phyloP scores from a whole-genome alignment of 92 coral and sea anemone genomes.

The Bergia sp. region DNA sequence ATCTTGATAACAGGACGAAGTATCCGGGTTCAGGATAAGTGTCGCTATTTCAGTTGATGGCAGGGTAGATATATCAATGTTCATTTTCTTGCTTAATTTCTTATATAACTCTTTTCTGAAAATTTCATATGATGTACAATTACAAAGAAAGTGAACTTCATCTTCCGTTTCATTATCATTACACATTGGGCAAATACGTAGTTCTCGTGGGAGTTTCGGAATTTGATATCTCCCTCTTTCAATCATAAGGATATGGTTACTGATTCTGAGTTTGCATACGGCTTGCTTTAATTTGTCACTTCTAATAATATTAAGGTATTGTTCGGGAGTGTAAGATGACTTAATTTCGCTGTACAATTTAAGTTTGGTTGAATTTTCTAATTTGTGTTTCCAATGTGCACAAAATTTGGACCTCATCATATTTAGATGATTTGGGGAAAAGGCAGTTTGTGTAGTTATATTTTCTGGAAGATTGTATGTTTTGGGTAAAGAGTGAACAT shows the following conservation, averaged over 20 bases:
- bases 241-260: too few relatives aligned
- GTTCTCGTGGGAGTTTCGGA: conserved; percentile 24
- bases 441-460: neutral
- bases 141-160: too few relatives aligned
- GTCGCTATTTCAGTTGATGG: neutral
- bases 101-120: neutral
- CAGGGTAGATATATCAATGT: neutral
- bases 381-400: conserved; percentile 3
- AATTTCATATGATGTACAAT: conserved; percentile 4
- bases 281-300: conserved; percentile 15
- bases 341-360: conserved; percentile 7
- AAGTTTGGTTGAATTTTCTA: neutral
- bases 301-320: conserved; percentile 1
- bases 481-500: conserved; percentile 19
- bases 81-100: neutral
- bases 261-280: neutral
- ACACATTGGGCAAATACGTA: too few relatives aligned
- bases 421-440: neutral
- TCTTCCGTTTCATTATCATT: too few relatives aligned
- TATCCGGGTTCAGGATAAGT: too few relatives aligned
- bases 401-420: neutral
- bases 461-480: conserved; percentile 12
- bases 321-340: neutral
- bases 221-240: conserved; percentile 1
- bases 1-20: too few relatives aligned